These are phyloP conservation scores for Rousettus leschenaultii DNA, from an alignment of 2,113 vertebrate genomes.

Conservation along the genomic window DNA sequence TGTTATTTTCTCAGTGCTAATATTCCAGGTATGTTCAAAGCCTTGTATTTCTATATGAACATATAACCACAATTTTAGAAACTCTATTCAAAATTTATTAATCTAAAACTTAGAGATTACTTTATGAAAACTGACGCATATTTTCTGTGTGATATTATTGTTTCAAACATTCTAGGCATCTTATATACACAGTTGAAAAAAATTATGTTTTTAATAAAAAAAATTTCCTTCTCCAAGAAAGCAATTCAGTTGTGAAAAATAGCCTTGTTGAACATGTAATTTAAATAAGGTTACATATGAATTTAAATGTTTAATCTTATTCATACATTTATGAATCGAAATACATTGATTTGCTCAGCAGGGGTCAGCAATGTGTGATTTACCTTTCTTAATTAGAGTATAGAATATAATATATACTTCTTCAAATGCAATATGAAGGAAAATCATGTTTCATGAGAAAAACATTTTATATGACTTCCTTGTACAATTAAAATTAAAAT, in stretches of 20 bases:
- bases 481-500: not conserved
- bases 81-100: not conserved
- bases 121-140: no score
- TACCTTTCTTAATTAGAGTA: not conserved
- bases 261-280: not conserved
- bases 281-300: not conserved
- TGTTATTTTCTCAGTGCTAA: no score
- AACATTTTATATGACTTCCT: not conserved
- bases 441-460: not conserved
- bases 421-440: not conserved
- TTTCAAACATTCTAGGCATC: no score
- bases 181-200: no score
- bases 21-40: no score
- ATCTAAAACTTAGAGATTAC: no score
- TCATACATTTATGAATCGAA: not conserved
- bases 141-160: no score
- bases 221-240: no score
- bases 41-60: not conserved
- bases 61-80: not conserved
- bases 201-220: no score
- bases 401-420: not conserved
- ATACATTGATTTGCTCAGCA: not conserved
- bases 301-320: not conserved
- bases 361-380: not conserved
- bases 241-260: no score